Conservation (phyloP, 1,140 invertebrate species). For the Procambarus clarkii region DNA sequence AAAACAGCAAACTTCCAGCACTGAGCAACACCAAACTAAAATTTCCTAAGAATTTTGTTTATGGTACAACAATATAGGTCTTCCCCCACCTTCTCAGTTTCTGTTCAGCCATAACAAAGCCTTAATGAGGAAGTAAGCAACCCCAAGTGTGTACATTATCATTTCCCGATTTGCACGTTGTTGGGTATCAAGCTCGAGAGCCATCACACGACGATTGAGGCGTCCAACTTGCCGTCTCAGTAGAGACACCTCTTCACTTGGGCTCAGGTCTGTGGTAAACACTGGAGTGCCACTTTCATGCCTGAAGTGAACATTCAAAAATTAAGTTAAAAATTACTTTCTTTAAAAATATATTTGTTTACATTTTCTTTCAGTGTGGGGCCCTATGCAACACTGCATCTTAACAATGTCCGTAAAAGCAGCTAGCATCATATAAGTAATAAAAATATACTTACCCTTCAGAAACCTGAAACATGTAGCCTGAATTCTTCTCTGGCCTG, state of each 20-base stretch:
- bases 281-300: constrained; percentile 74
- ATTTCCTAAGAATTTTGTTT: background rate
- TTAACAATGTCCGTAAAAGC: background rate
- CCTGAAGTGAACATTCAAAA: background rate
- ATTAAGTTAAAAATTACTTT: background rate
- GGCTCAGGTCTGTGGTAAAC: constrained; percentile 81
- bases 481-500: too few relatives aligned
- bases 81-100: constrained; percentile 56
- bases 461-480: too few relatives aligned
- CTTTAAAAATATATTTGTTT: background rate
- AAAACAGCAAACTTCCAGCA: background rate
- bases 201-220: constrained; percentile 88
- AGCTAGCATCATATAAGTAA: background rate
- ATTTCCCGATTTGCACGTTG: constrained; percentile 89
- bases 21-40: background rate
- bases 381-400: background rate
- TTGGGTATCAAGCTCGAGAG: constrained; percentile 87
- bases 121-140: constrained; percentile 90
- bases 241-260: constrained; percentile 87
- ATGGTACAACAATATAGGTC: background rate
- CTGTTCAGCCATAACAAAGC: constrained; percentile 89
- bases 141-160: constrained; percentile 85
- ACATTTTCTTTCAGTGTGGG: background rate
- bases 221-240: constrained; percentile 88
- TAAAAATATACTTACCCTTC: too few relatives aligned